These are phyloP conservation scores for Loriculus beryllinus DNA, from an alignment of 2,797 vertebrate species.

Conservation along the genomic window DNA sequence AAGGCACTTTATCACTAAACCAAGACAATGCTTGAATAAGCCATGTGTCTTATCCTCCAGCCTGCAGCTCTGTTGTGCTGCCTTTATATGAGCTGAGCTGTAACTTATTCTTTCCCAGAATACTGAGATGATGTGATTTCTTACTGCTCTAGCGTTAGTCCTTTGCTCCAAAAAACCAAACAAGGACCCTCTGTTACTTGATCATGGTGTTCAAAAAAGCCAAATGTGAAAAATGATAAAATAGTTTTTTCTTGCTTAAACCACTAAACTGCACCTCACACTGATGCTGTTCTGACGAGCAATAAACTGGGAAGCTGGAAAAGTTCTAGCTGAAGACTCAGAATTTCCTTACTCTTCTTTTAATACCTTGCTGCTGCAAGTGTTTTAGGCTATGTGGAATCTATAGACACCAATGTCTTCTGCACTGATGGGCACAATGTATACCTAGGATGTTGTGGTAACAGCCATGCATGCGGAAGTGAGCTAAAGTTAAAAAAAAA, in stretches of 20 bases:
- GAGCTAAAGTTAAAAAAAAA: not conserved
- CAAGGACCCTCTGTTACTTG: not conserved
- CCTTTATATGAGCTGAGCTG: not conserved
- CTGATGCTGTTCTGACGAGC: not conserved
- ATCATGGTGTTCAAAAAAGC: not conserved
- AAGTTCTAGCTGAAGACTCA: not conserved
- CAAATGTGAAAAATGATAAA: not conserved
- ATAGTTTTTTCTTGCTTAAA: not conserved
- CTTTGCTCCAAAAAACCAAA: not conserved
- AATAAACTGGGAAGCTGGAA: not conserved
- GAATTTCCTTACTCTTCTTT: not conserved
- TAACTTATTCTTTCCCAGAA: not conserved
- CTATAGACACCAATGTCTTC: accelerated
- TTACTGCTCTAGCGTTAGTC: not conserved
- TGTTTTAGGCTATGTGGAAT: not conserved
- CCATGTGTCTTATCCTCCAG: not conserved
- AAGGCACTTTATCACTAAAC: not conserved
- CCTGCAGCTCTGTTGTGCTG: not conserved
- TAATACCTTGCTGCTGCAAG: not conserved
- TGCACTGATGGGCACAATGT: not conserved
- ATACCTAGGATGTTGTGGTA: not conserved
- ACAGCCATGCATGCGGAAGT: accelerated
- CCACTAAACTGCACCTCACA: not conserved
- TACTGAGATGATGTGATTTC: not conserved
- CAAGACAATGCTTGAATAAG: not conserved